Evolutionary conservation across 2,113 vertebrate species (phyloP), one percentile per base, ranked within the genome.

Genomic region (Condylura cristata): DNA sequence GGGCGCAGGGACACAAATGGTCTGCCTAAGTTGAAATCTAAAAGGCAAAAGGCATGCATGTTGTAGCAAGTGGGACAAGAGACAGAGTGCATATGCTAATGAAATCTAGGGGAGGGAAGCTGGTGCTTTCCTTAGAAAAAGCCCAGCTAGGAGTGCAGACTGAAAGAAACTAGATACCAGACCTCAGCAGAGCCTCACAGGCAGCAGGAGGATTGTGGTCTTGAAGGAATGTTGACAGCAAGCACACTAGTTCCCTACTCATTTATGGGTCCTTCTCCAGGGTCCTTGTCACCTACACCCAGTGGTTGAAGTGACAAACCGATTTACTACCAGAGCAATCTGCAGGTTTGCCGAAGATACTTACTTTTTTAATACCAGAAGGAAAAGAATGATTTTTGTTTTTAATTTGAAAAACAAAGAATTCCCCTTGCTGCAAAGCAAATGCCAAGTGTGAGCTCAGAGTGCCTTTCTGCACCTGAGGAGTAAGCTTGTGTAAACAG

Each of bases 401-500:
- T 95, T 90, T 80, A 51, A 80, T 89, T 89, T 75, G 80, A 95
- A 92, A 93, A 34, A 89, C 24, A 53, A 68, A 83, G 48, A 82
- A 79, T 26, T 68, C 37, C 24, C 56, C 14, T 30, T 10, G 17
- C 26, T 48, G 39, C 28, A 90, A 82, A 95, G 86, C 44, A 84
- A 80, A 89, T 32, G 86, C 26, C 78, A 87, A 79, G 86, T 46
- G 46, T 84, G 60, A 95, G 85, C 8, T 46, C 12, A 13, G 26
- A 41, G 4, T 63, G 18, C 9, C 12, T n/a, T 79, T 37, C 74
- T 65, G 56, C 26, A 89, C 44, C 53, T 95, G 82, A 95, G 92
- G 28, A 76, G 58, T 87, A 90, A 93, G 61, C 51, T 86, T 48
- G n/a, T 78, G 89, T 82, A 75, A 96, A 96, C 34, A 96, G 13